Percentiles rank a stretch among this genome's conserved stretches.
Evolutionary conservation across 2,797 vertebrate species (phyloP).

Genomic region (Melanotaenia trifasciata): DNA sequence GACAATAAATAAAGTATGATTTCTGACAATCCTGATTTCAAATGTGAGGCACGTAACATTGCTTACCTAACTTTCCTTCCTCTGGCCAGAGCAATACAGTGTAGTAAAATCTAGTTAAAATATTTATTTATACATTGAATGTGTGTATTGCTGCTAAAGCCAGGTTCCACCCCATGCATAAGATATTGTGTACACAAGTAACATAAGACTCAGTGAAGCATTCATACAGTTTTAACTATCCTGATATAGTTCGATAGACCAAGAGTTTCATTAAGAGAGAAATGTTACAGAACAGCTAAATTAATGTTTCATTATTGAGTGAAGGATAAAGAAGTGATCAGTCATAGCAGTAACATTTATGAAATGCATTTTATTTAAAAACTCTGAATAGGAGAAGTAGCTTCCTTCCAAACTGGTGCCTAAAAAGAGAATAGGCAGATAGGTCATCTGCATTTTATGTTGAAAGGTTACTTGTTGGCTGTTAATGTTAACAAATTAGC

Average conservation of each 20-base stretch:
- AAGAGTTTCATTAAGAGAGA: conserved; percentile 25
- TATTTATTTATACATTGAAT: neutral
- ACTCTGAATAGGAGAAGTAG: conserved; percentile 15
- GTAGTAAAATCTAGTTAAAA: conserved; percentile 8
- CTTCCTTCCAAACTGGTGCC: conserved; percentile 26
- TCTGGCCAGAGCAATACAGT: neutral
- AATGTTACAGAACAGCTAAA: conserved; percentile 8
- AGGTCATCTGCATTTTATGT: neutral
- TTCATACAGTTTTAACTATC: conserved; percentile 31
- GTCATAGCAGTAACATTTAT: conserved; percentile 6
- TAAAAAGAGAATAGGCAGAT: conserved; percentile 29
- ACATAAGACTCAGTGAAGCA: conserved; percentile 25
- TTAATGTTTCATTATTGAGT: neutral
- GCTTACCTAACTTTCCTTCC: neutral
- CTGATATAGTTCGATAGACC: conserved; percentile 55
- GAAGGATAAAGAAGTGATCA: conserved; percentile 7
- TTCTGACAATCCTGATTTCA: conserved; percentile 10
- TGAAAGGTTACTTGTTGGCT: conserved; percentile 23
- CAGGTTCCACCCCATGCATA: neutral
- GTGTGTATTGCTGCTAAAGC: conserved; percentile 13
- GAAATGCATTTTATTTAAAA: conserved; percentile 22
- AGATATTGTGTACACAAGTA: conserved; percentile 7
- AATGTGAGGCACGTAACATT: neutral
- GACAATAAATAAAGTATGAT: conserved; percentile 47
- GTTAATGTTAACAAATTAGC: neutral